A percentile compares a stretch with the other conserved stretches of the same genome.
phyloP scores from a whole-genome alignment of 1,140 invertebrate genomes.

The Diachasmimorpha longicaudata region DNA sequence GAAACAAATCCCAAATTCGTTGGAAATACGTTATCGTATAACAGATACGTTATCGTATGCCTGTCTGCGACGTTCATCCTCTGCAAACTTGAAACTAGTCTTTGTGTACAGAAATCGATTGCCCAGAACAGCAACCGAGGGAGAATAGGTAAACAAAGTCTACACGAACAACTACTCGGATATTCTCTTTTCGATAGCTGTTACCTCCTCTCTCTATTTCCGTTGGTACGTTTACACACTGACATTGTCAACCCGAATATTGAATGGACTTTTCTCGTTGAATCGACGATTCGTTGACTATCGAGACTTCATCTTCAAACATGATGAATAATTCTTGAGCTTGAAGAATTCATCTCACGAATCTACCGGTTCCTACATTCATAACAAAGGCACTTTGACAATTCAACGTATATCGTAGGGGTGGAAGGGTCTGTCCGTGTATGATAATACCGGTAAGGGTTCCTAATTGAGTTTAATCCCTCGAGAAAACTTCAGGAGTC shows the following conservation, averaged over 20 bases:
- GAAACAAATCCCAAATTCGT: too few species aligned
- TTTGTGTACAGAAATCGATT: background rate
- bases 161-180: background rate
- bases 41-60: too few species aligned
- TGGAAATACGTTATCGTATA: too few species aligned
- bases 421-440: background rate
- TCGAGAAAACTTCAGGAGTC: background rate
- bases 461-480: background rate
- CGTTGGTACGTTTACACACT: background rate
- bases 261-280: background rate
- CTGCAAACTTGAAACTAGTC: background rate
- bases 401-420: too few species aligned
- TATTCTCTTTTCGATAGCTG: background rate
- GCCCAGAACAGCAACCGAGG: background rate
- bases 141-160: background rate
- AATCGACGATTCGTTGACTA: background rate
- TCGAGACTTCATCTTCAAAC: background rate
- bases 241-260: background rate
- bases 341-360: background rate
- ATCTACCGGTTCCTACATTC: background rate
- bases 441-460: background rate
- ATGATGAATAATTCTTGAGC: background rate
- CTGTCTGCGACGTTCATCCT: too few species aligned
- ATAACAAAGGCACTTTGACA: background rate
- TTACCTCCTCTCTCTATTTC: background rate